These are phyloP conservation scores for Oedothorax gibbosus DNA, from an alignment of 1,140 invertebrate species.

Conservation along the genomic window DNA sequence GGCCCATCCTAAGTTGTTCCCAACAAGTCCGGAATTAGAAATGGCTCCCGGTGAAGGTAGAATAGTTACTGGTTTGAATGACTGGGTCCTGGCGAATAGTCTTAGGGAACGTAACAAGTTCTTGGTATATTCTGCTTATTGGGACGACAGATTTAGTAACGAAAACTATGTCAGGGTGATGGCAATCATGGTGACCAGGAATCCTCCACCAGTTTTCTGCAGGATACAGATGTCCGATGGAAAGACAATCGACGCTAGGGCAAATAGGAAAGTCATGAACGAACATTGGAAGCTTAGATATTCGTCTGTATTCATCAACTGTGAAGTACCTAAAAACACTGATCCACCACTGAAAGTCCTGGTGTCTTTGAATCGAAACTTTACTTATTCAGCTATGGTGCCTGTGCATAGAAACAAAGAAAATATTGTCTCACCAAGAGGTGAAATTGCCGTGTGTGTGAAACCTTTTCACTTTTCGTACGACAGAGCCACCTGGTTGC, in stretches of 20 bases:
- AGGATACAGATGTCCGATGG: constrained; percentile 78
- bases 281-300: constrained; percentile 96
- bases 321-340: constrained; percentile 70
- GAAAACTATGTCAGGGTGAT: constrained; percentile 78
- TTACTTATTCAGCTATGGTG: constrained; percentile 73
- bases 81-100: constrained; percentile 50
- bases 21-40: background rate
- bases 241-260: constrained; percentile 65
- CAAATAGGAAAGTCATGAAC: constrained; percentile 77
- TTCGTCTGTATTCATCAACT: constrained; percentile 88
- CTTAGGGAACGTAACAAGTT: constrained; percentile 75
- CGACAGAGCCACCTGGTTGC: constrained; percentile 78
- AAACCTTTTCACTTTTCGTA: constrained; percentile 93
- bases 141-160: constrained; percentile 74
- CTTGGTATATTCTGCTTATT: constrained; percentile 91
- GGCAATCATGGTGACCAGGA: constrained; percentile 85
- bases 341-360: constrained; percentile 28
- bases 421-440: constrained; percentile 22
- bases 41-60: background rate
- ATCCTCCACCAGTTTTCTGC: constrained; percentile 80
- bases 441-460: constrained; percentile 84
- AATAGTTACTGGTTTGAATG: constrained; percentile 23
- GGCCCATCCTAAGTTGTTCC: constrained; percentile 30
- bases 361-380: constrained; percentile 66
- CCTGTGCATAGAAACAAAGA: constrained; percentile 68